Evolutionary conservation across 2,888 invertebrate species (phyloP), one percentile per base, ranked within the genome.

Genomic region (Lasioglossum villosulum): DNA sequence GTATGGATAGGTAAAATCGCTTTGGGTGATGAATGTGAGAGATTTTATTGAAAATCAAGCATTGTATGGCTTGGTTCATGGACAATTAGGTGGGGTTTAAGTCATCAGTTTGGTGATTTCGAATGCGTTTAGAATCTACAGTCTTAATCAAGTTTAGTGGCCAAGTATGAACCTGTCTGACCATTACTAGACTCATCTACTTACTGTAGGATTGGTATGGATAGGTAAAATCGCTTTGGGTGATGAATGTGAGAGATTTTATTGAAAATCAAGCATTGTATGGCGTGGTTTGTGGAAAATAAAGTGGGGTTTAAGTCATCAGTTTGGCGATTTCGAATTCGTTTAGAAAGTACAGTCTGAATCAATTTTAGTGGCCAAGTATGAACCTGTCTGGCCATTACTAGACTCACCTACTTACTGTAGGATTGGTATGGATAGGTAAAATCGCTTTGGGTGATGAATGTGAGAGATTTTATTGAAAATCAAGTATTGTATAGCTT

Each of bases 321-420:
- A 27, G 59, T 12, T 27, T 0, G n/a, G 0, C 0, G 12, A 56
- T 0, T n/a, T n/a, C n/a, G 10, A 10, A 2, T n/a, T 1, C 5
- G 19, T 45, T 45, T 45, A 19, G 19, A 19, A 45, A 45, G 4
- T 19, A 45, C 5, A 45, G 39, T 10, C 10, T 39, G 0, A 1
- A 39, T 39, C 39, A 2, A 39, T 39, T 10, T 39, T 39, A 39
- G 10, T 39, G 10, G 10, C 10, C 10, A 39, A 39, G 2, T 39
- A 39, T 39, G 1, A 0, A 39, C 1, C 1, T 59, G 59, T 59
- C 59, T 12, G 27, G 27, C 59, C 27, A 14, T 59, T 27, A 4
- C 59, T 59, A 1, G 59, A 27, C 27, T 12, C 14, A 1, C 1
- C 59, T 59, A 59, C 59, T 59, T 59, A 14, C 27, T 23, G 27